A percentile compares a stretch with the other conserved stretches of the same genome.
These are phyloP conservation scores for Antedon bifida DNA, from an alignment of 35 echinoderm and acorn worm genomes.

Conservation along the genomic window DNA sequence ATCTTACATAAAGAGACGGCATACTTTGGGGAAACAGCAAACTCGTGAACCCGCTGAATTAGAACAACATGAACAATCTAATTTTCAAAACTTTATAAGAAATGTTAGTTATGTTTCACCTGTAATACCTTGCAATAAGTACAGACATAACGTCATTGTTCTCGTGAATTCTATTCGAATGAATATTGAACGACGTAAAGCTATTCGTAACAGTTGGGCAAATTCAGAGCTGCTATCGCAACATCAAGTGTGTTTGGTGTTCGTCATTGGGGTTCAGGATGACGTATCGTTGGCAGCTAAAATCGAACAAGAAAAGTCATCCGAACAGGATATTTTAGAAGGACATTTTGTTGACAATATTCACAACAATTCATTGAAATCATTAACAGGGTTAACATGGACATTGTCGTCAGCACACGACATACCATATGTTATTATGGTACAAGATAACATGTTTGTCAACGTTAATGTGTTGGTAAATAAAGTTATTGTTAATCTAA, in stretches of 20 bases:
- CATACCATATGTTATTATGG: slow-evolving; percentile 51
- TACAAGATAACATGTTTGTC: slow-evolving; percentile 62
- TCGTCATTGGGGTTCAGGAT: slow-evolving; percentile 44
- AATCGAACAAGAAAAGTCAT: slow-evolving; percentile 55
- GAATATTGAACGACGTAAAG: slow-evolving; percentile 43
- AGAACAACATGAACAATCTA: not conserved
- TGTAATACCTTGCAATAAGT: not conserved
- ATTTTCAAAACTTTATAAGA: not conserved
- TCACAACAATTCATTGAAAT: slow-evolving; percentile 43
- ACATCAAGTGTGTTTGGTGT: slow-evolving; percentile 42
- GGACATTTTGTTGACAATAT: slow-evolving; percentile 54
- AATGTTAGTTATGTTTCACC: not conserved
- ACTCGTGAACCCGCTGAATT: not conserved
- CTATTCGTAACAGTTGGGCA: slow-evolving; percentile 70
- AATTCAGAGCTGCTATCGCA: slow-evolving; percentile 41
- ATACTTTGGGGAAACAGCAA: not conserved
- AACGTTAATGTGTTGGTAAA: slow-evolving; percentile 42
- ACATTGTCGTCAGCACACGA: slow-evolving; percentile 14
- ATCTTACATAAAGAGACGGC: not conserved
- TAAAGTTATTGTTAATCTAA: not conserved
- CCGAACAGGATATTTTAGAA: slow-evolving; percentile 66
- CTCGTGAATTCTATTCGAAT: slow-evolving; percentile 36
- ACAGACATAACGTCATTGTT: slow-evolving; percentile 14
- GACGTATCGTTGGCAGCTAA: slow-evolving; percentile 16
- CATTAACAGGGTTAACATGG: slow-evolving; percentile 49